These are phyloP conservation scores for Alces alces DNA, from an alignment of 2,113 vertebrate genomes.

Conservation along the genomic window DNA sequence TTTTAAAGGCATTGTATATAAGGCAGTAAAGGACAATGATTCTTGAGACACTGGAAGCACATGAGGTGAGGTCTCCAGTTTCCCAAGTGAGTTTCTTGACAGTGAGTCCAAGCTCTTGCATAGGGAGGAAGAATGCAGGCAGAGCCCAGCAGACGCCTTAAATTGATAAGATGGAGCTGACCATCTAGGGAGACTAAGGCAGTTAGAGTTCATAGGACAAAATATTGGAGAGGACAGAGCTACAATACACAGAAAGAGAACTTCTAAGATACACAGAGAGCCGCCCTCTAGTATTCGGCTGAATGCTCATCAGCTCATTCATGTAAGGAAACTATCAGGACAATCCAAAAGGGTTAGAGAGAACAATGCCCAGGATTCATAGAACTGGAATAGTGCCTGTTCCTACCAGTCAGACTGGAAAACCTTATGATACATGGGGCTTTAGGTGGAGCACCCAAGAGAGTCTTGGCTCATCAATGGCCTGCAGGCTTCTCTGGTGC, in stretches of 20 bases:
- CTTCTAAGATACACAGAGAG: not conserved
- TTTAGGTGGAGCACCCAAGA: not conserved
- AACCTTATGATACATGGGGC: not conserved
- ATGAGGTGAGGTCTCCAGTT: not conserved
- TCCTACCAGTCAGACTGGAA: not conserved
- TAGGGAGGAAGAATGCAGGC: not conserved
- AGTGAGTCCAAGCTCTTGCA: not conserved
- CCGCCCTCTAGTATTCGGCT: not conserved
- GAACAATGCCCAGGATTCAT: not conserved
- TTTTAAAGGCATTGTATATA: not conserved
- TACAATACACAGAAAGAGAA: not conserved
- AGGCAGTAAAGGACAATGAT: not conserved
- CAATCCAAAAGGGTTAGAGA: not conserved
- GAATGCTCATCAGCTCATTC: not conserved
- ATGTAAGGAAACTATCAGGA: not conserved
- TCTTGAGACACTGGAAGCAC: not conserved
- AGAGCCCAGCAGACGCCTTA: not conserved
- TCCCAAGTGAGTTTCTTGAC: not conserved
- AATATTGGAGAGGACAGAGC: not conserved
- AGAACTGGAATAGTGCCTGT: not conserved
- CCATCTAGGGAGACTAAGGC: not conserved
- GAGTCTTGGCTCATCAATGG: not conserved
- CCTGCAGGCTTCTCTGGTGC: not conserved
- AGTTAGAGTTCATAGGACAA: not conserved
- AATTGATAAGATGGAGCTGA: not conserved